Evolutionary conservation across 2,797 vertebrate species (phyloP).

Genomic region (Hafferia zeledoni): DNA sequence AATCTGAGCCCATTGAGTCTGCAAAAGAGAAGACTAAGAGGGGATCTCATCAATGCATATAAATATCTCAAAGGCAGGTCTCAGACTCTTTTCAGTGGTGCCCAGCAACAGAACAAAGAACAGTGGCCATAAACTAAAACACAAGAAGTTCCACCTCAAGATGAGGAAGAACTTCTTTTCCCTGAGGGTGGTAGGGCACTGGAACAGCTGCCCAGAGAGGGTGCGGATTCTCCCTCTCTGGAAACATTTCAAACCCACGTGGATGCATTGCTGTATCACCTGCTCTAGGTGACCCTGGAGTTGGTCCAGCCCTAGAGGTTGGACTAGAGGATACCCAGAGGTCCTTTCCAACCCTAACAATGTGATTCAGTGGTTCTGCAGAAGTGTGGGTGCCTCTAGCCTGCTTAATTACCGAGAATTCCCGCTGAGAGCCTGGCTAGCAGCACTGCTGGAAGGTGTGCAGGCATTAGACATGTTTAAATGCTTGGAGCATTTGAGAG

Average conservation of each 20-base stretch:
- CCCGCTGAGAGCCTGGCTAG: not conserved
- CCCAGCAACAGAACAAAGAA: not conserved
- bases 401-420: not conserved
- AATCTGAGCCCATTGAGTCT: not conserved
- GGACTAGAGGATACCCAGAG: not conserved
- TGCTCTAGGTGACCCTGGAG: not conserved
- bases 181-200: not conserved
- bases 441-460: not conserved
- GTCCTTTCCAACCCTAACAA: not conserved
- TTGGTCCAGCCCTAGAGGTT: not conserved
- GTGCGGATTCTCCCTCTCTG: not conserved
- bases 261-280: not conserved
- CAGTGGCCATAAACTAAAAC: not conserved
- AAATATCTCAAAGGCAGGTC: not conserved
- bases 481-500: not conserved
- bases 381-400: not conserved
- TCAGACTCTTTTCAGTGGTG: not conserved
- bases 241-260: not conserved
- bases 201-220: rapidly evolving
- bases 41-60: not conserved
- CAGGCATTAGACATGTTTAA: rapidly evolving
- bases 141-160: not conserved
- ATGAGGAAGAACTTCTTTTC: not conserved
- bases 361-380: not conserved
- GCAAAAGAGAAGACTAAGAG: not conserved